These are phyloP conservation scores for Aegotheles bennettii DNA, from an alignment of 2,113 vertebrate species.

Conservation along the genomic window DNA sequence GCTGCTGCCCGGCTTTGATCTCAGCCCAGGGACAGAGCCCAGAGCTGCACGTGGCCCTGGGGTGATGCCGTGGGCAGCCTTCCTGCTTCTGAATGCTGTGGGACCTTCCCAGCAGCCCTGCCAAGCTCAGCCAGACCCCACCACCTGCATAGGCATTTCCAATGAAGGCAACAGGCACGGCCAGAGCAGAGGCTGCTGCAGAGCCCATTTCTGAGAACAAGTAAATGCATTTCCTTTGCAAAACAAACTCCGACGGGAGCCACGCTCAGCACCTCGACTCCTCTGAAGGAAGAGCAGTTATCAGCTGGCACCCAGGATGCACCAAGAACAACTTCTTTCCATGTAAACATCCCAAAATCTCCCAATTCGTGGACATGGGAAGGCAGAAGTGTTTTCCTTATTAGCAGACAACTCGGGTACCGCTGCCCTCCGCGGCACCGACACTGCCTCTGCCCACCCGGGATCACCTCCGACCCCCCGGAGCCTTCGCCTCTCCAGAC, in stretches of 20 bases:
- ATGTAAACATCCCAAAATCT: background rate
- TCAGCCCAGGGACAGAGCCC: background rate
- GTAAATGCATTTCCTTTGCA: background rate
- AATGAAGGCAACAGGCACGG: background rate
- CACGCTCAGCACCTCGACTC: accelerated
- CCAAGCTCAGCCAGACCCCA: background rate
- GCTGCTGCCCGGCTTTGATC: background rate
- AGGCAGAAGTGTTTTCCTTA: background rate
- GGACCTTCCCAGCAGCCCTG: background rate
- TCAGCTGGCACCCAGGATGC: background rate
- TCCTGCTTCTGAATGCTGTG: background rate
- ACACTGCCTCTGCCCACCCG: background rate
- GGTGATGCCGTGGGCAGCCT: background rate
- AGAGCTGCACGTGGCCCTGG: background rate
- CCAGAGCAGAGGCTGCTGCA: background rate
- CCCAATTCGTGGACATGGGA: background rate
- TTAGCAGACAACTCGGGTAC: background rate
- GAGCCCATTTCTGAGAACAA: accelerated
- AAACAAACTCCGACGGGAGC: background rate
- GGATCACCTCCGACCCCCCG: background rate
- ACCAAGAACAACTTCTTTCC: background rate
- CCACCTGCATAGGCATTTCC: background rate
- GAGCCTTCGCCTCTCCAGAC: background rate
- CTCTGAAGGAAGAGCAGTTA: background rate
- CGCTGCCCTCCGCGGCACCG: background rate